phyloP scores from a whole-genome alignment of 2,797 vertebrate species.

The Pangasius krempfi region DNA sequence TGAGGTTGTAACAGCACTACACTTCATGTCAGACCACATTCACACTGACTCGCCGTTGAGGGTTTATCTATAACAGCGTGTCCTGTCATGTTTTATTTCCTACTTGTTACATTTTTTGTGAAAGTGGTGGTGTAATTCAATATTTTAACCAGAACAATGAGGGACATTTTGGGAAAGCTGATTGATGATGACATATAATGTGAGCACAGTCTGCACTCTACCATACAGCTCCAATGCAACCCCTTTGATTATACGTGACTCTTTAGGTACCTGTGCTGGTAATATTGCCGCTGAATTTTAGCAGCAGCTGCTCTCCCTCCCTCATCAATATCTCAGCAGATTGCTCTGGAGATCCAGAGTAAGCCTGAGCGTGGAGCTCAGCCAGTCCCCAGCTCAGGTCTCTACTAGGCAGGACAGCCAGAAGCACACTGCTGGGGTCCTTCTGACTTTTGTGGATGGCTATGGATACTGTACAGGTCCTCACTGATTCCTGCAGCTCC shows the following conservation, averaged over 20 bases:
- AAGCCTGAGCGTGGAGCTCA: constrained; percentile 72
- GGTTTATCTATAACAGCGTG: not conserved
- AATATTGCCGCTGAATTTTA: constrained; percentile 86
- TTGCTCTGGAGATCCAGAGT: constrained; percentile 72
- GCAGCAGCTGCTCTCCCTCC: constrained; percentile 84
- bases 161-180: not conserved
- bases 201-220: not conserved
- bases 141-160: not conserved
- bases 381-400: constrained; percentile 75
- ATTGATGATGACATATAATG: not conserved
- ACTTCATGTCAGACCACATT: not conserved
- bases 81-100: not conserved
- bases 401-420: constrained; percentile 75
- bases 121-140: not conserved
- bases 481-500: constrained; percentile 76
- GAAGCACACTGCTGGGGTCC: constrained; percentile 69
- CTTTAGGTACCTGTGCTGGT: constrained; percentile 74
- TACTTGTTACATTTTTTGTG: not conserved
- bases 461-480: constrained; percentile 71
- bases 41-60: too few relatives aligned
- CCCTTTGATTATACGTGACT: not conserved
- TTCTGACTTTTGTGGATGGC: constrained; percentile 71
- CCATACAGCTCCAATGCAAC: not conserved
- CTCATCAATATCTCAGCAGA: constrained; percentile 76
- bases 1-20: not conserved